These are phyloP conservation scores for Argyresthia goedartella DNA, from an alignment of 2,888 invertebrate genomes.

Conservation along the genomic window DNA sequence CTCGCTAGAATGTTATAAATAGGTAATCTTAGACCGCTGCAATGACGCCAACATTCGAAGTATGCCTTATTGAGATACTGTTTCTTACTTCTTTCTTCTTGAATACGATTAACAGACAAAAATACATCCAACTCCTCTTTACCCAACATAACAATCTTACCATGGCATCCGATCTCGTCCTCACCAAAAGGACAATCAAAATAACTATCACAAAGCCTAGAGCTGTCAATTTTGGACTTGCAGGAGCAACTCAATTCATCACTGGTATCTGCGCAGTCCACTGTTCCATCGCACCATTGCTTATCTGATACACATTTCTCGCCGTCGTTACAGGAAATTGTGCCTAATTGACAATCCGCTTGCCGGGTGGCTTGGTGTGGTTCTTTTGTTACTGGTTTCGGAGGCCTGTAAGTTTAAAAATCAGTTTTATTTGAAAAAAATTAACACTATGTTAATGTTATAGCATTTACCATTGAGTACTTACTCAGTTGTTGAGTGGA, in stretches of 20 bases:
- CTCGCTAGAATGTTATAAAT: no score
- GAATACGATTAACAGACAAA: no score
- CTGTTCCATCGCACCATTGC: conserved; percentile 79
- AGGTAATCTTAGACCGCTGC: no score
- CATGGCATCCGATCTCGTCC: conserved; percentile 85
- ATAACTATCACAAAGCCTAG: conserved; percentile 83
- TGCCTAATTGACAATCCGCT: conserved; percentile 33
- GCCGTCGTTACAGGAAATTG: conserved; percentile 35
- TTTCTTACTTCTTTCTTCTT: no score
- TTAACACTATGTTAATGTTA: no score
- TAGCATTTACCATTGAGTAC: conserved; percentile 11
- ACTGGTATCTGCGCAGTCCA: conserved; percentile 82
- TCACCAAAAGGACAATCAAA: conserved; percentile 86
- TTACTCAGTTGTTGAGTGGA: conserved; percentile 31
- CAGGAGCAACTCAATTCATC: conserved; percentile 84
- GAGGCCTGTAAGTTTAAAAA: not conserved
- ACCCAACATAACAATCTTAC: conserved; percentile 41
- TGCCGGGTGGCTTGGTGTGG: conserved; percentile 21
- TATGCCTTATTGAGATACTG: no score
- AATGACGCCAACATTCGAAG: no score
- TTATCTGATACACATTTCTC: conserved; percentile 64
- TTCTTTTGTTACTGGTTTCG: not conserved
- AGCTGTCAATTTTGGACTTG: conserved; percentile 73
- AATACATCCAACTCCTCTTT: no score
- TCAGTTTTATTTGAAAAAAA: not conserved